Evolutionary conservation across 2,113 vertebrate species (phyloP).

Genomic region (Anolis sagrei): DNA sequence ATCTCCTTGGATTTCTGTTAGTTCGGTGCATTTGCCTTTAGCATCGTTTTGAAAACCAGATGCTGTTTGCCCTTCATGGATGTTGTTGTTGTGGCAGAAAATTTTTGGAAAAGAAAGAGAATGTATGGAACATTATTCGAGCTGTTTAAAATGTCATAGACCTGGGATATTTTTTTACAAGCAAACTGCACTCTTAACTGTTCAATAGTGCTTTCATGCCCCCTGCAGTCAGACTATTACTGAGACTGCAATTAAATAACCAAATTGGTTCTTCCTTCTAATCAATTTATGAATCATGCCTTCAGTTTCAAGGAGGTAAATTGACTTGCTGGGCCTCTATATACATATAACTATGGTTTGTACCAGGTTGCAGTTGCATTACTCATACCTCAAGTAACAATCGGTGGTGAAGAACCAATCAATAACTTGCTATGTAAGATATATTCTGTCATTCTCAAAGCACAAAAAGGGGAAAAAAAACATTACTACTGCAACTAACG

Average conservation of each 20-base stretch:
- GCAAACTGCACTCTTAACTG: background rate
- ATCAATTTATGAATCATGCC: background rate
- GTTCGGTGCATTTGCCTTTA: conserved; percentile 3
- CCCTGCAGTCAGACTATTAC: conserved; percentile 58
- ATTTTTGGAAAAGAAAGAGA: background rate
- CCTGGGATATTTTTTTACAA: background rate
- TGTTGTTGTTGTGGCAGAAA: background rate
- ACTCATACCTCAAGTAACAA: background rate
- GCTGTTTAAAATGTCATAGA: background rate
- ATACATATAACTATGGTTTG: background rate
- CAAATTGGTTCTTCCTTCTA: background rate
- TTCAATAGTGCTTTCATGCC: conserved; percentile 65
- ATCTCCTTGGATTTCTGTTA: background rate
- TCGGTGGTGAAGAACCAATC: background rate
- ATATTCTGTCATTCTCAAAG: background rate
- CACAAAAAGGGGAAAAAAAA: background rate
- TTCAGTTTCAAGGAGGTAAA: conserved; percentile 28
- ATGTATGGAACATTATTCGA: background rate
- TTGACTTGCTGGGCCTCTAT: background rate
- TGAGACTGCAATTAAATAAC: conserved; percentile 21
- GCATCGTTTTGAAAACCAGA: background rate
- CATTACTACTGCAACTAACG: background rate
- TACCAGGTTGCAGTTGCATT: background rate
- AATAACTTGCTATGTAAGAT: background rate
- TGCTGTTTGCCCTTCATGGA: background rate